Evolutionary conservation across 2,888 invertebrate species (phyloP).

Genomic region (Heteropelma amictum): DNA sequence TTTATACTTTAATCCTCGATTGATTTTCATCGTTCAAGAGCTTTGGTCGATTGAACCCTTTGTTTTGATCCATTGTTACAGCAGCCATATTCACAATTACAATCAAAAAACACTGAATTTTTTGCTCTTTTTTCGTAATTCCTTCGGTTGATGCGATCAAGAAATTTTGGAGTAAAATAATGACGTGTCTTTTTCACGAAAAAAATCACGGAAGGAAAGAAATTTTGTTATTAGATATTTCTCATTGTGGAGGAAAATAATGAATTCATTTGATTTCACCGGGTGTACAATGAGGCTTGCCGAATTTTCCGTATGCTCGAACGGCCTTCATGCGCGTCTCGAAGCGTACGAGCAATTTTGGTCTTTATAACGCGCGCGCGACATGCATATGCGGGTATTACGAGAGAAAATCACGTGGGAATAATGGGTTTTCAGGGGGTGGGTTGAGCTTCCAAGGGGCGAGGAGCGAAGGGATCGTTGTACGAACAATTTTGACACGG

Average conservation of each 20-base stretch:
- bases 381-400: slow-evolving; percentile 25
- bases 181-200: neutral
- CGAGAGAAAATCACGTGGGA: slow-evolving; percentile 30
- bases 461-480: neutral
- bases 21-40: neutral
- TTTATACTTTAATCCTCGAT: neutral
- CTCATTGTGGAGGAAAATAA: neutral
- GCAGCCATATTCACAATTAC: too few relatives aligned
- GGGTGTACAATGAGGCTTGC: neutral
- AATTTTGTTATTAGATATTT: too few relatives aligned
- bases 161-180: too few relatives aligned
- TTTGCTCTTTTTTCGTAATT: too few relatives aligned
- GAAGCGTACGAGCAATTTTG: slow-evolving; percentile 11
- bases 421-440: slow-evolving; percentile 34
- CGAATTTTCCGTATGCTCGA: neutral
- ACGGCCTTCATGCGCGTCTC: neutral
- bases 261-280: neutral
- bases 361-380: slow-evolving; percentile 7
- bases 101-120: too few relatives aligned
- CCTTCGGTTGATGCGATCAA: too few relatives aligned
- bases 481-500: slow-evolving; percentile 19
- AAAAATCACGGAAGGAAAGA: too few relatives aligned
- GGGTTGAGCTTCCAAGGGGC: neutral
- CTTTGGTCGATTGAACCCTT: too few relatives aligned
- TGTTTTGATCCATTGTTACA: too few relatives aligned